Percentiles rank a stretch among this genome's conserved stretches.
Evolutionary conservation across 2,797 vertebrate species (phyloP).

Genomic region (Galaxias olidus): DNA sequence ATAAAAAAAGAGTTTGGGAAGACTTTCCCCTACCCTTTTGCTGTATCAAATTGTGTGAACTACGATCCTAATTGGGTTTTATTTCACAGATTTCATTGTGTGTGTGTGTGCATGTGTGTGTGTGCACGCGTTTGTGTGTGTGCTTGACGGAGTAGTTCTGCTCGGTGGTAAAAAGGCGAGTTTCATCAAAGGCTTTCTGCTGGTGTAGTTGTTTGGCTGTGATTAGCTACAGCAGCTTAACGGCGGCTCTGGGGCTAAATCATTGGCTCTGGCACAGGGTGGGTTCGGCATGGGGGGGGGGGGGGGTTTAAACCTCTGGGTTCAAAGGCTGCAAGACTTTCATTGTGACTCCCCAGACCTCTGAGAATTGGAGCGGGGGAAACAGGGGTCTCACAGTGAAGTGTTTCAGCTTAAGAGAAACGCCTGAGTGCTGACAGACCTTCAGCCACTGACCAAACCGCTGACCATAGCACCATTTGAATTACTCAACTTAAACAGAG

Average conservation of each 20-base stretch:
- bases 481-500: too few species aligned
- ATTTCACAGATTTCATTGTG: background rate
- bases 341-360: background rate
- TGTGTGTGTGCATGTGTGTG: background rate
- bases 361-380: background rate
- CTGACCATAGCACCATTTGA: too few species aligned
- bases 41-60: too few species aligned
- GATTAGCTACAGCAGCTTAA: background rate
- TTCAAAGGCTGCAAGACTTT: background rate
- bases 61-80: background rate
- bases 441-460: constrained; percentile 40
- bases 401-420: constrained; percentile 33
- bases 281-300: background rate
- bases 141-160: background rate
- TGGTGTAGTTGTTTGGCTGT: background rate
- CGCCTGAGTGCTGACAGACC: constrained; percentile 28
- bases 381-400: constrained; percentile 29
- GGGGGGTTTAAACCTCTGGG: background rate
- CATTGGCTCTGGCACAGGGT: background rate
- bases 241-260: background rate
- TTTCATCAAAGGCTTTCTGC: constrained; percentile 2
- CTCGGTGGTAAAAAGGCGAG: background rate
- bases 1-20: too few species aligned
- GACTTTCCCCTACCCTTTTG: too few species aligned
- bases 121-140: background rate